Conservation (phyloP, 2,888 invertebrate genomes). For the Drosophila antonietae region DNA sequence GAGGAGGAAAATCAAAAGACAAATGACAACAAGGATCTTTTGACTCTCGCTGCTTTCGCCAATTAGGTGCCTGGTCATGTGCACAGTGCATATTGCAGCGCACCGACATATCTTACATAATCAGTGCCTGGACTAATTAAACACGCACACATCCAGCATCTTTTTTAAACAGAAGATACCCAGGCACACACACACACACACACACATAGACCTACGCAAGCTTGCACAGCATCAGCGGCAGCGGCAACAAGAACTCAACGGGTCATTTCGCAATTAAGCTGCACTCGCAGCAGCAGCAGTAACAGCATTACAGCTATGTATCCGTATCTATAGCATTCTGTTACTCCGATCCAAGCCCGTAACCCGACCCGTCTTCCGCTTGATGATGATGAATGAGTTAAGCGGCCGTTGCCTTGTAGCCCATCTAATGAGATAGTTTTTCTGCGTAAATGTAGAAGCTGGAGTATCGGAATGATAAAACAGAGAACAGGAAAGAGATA, state of each 20-base stretch:
- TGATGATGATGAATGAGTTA: constrained; percentile 78
- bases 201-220: constrained; percentile 6
- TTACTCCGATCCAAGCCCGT: constrained; percentile 18
- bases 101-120: constrained; percentile 58
- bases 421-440: constrained; percentile 77
- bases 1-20: constrained; percentile 75
- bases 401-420: constrained; percentile 72
- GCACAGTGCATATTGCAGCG: constrained; percentile 56
- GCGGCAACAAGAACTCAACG: too few relatives aligned
- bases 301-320: constrained; percentile 40
- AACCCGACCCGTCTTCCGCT: constrained; percentile 15
- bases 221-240: background rate
- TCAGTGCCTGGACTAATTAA: constrained; percentile 70
- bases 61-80: constrained; percentile 73
- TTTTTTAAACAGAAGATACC: constrained; percentile 8
- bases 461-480: constrained; percentile 4
- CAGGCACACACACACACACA: background rate
- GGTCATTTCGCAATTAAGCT: too few relatives aligned
- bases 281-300: background rate
- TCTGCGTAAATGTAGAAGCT: constrained; percentile 37
- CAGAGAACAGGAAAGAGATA: background rate
- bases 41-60: constrained; percentile 42
- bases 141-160: constrained; percentile 46
- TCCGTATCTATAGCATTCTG: constrained; percentile 23
- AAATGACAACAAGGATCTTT: constrained; percentile 43